phyloP scores from a whole-genome alignment of 2,888 invertebrate species.

The Thymelicus sylvestris region DNA sequence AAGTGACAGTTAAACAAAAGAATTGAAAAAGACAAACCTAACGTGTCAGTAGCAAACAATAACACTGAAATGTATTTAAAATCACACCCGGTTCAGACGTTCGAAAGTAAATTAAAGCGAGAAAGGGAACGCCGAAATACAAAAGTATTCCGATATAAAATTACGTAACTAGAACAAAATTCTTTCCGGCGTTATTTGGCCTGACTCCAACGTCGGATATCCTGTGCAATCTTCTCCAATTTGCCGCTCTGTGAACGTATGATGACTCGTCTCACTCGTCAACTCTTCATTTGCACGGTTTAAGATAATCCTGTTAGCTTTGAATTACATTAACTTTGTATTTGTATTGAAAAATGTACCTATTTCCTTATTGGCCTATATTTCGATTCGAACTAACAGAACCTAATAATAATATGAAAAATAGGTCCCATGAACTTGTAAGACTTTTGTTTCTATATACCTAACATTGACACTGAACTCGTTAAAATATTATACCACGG shows the following conservation, averaged over 20 bases:
- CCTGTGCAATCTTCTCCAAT: constrained; percentile 36
- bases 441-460: no score
- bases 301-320: constrained; percentile 11
- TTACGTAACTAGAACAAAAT: constrained; percentile 32
- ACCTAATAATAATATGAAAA: no score
- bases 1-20: not conserved
- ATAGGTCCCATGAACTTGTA: no score
- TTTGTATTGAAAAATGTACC: no score
- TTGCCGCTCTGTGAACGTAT: constrained; percentile 35
- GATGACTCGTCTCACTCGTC: constrained; percentile 12
- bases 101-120: constrained; percentile 15
- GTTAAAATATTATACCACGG: no score
- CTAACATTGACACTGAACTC: no score
- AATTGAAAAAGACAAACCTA: not conserved
- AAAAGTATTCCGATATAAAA: constrained; percentile 33
- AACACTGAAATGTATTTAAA: constrained; percentile 11
- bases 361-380: no score
- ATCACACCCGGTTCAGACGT: constrained; percentile 5
- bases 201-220: constrained; percentile 34
- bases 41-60: constrained; percentile 1
- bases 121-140: not conserved
- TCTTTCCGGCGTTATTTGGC: constrained; percentile 37
- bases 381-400: no score
- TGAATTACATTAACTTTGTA: not conserved
- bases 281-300: constrained; percentile 29